Base-by-base conservation (phyloP, 1,140 invertebrate species). In the Bombus confusus region DNA sequence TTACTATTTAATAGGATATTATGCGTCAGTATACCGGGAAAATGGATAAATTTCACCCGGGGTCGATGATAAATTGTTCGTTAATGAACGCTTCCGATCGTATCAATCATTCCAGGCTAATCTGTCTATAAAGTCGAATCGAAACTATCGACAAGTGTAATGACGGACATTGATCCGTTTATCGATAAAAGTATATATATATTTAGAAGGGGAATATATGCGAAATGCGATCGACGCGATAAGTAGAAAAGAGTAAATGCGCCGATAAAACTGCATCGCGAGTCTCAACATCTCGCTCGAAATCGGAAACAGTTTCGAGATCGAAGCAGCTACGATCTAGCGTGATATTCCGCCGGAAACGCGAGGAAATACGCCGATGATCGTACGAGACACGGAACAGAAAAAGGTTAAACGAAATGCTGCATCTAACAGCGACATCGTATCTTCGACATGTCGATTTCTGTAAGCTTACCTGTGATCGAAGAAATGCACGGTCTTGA, bases 1-100 rank as follows among this genome's bases (percentile, higher is more conserved):
- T 76, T 76, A 76, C 74, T 76, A 76, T 76, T 76, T 76, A 76
- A 76, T 76, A 76, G 74, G 47, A 37, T 47, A 76, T 76, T 76
- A 59, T 59, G 28, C 41, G 39, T 22, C 43, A 13, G 39, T 37
- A 43, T 74, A 25, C 43, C 41, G 39, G 25, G 47, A 28, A 74
- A 74, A 31, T 52, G n/a, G 37, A 52, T 75, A 12, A 75, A 75
- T 75, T 75, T 75, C 43, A 52, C 22, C 31, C 18, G 31, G 73
- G 18, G 13, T 5, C 22, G 41, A 75, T 75, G 31, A 75, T 52
- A 75, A 75, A 75, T 43, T 34, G 41, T 52, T 9, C 9, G 10
- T 8, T 75, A 75, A 75, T 75, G 43, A 75, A 75, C n/a, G 43
- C 22, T 52, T 25, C 43, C n/a, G 43, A 52, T 31, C 73, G 43